Conservation (phyloP, 2,888 invertebrate genomes). For the Stenolophus ochropezus region DNA sequence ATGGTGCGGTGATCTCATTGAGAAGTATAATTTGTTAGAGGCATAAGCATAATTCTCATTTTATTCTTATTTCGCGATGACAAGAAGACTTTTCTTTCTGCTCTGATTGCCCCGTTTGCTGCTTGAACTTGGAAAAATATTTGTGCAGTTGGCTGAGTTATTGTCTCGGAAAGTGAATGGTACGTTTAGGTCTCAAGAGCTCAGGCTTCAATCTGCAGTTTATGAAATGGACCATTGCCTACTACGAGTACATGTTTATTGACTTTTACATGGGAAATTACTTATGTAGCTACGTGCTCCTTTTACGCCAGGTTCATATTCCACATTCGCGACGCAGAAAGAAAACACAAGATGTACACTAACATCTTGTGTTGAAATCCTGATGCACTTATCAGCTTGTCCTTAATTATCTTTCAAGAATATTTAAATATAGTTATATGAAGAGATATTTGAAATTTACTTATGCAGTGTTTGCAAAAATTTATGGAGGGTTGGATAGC, state of each 20-base stretch:
- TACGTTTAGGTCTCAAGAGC: background rate
- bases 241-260: background rate
- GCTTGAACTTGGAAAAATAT: constrained; percentile 38
- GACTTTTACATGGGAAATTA: background rate
- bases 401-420: no score
- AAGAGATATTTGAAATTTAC: no score
- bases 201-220: background rate
- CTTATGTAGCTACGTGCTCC: background rate
- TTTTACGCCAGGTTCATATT: background rate
- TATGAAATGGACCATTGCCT: background rate
- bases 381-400: no score
- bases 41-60: no score
- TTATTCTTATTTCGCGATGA: background rate
- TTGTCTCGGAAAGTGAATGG: constrained; percentile 37
- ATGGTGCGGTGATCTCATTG: no score
- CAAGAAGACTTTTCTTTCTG: background rate
- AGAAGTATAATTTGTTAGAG: no score
- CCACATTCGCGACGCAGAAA: background rate
- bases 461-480: no score
- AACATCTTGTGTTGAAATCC: no score
- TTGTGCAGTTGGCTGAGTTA: constrained; percentile 37
- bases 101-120: background rate
- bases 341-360: no score
- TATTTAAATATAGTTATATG: no score
- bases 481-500: no score